Evolutionary conservation across 2,888 invertebrate genomes (phyloP), one percentile per base, ranked within the genome.

Genomic region (Rhagonycha lutea): DNA sequence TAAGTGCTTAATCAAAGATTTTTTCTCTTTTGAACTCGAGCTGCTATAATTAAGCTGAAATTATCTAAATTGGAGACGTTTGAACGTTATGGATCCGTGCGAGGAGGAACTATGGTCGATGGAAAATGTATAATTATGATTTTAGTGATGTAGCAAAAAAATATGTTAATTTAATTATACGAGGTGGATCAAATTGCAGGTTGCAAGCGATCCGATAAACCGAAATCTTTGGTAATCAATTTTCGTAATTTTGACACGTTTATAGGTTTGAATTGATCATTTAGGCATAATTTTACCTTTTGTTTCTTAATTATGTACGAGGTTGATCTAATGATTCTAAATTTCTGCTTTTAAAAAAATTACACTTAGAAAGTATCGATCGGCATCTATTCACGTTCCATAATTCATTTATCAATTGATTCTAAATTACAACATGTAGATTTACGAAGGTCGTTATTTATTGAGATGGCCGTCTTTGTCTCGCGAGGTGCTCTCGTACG

Each of bases 181-280:
- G 69, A 78, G 78, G 69, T 69, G 75, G 75, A 75, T 78, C 69
- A 78, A 78, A 78, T 78, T 75, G 78, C 71, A 78, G 75, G 73
- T 68, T 75, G 70, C 73, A 73, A 26, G 68, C n/a, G 75, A 72
- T 68, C 28, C 70, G 78, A 78, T 78, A 75, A 78, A 75, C 75
- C 63, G 68, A 78, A 75, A 78, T 75, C 70, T 78, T 73, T 67
- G 74, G 74, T 78, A 79, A 80, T 80, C 80, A 78, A 80, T 80
- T 80, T 80, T 78, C 72, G 68, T 78, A 79, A 80, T 79, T 79
- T 79, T 79, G 80, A 80, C 80, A 80, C 80, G 75, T 79, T 78
- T 77, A 75, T 79, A 69, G 78, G 75, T 80, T 73, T 72, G 77
- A 77, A 80, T 80, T 76, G 79, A 73, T 76, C 79, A 70, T 78